Evolutionary conservation across 2,113 vertebrate genomes (phyloP).

Genomic region (Gobio gobio): DNA sequence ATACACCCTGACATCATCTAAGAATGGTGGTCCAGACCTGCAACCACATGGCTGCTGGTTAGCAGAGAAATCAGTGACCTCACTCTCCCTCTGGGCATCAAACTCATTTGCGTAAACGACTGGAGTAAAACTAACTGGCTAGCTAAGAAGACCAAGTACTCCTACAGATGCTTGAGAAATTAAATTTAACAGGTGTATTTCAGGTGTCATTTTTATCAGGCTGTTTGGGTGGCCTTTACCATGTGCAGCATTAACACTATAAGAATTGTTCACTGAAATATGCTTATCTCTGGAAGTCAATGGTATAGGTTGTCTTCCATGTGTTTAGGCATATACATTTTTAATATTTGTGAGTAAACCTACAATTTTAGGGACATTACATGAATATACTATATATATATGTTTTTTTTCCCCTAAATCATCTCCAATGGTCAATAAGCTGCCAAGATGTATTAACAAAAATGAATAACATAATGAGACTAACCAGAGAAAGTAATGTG

Average conservation of each 20-base stretch:
- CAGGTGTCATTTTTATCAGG: conserved; percentile 35
- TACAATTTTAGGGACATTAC: too few species aligned
- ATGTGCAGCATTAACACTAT: conserved; percentile 33
- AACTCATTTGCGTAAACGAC: background rate
- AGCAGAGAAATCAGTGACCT: conserved; percentile 61
- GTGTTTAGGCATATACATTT: too few species aligned
- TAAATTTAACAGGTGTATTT: conserved; percentile 31
- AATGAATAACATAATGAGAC: background rate
- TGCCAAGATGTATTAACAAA: too few species aligned
- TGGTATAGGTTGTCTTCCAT: background rate
- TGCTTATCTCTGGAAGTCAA: conserved; percentile 25
- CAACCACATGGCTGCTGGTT: conserved; percentile 47
- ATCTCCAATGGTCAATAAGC: too few species aligned
- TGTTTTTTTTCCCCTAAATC: too few species aligned
- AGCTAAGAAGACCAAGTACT: conserved; percentile 21
- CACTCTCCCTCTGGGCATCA: conserved; percentile 42
- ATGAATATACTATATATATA: too few species aligned
- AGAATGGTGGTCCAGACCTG: conserved; percentile 10
- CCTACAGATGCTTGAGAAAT: conserved; percentile 44
- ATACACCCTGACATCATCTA: conserved; percentile 3
- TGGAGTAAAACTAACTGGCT: background rate
- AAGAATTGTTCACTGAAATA: conserved; percentile 39
- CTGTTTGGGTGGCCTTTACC: conserved; percentile 40
- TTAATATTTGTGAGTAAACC: too few species aligned
- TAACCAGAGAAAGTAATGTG: background rate